These are phyloP conservation scores for Ferdinandea cuprea DNA, from an alignment of 2,888 invertebrate genomes.

Conservation along the genomic window DNA sequence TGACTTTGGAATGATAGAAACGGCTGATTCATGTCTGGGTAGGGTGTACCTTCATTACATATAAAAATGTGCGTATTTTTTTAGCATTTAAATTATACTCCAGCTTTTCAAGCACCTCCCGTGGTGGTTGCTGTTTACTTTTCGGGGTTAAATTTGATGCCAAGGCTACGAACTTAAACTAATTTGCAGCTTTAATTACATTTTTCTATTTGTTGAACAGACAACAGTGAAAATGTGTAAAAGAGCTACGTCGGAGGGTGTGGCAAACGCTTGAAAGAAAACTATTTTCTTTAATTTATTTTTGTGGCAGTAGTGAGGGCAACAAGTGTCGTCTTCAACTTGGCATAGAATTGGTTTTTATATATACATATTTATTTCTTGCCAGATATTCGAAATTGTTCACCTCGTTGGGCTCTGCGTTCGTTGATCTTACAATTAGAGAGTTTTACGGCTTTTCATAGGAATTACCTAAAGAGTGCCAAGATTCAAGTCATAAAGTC, in stretches of 20 bases:
- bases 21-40: neutral
- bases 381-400: slow-evolving; percentile 3
- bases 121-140: neutral
- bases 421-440: slow-evolving; percentile 14
- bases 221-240: slow-evolving; percentile 4
- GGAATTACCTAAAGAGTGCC: no score
- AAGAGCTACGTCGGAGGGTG: slow-evolving; percentile 42
- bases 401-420: neutral
- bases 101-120: neutral
- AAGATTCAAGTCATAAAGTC: no score
- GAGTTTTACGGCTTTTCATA: neutral
- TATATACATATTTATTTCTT: neutral
- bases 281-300: slow-evolving; percentile 32
- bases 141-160: neutral
- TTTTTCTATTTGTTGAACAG: slow-evolving; percentile 18
- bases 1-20: neutral
- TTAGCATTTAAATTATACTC: neutral
- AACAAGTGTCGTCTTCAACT: slow-evolving; percentile 53
- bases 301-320: slow-evolving; percentile 6
- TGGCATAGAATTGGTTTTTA: slow-evolving; percentile 15
- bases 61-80: neutral
- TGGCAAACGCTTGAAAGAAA: slow-evolving; percentile 43
- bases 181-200: slow-evolving; percentile 14
- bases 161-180: slow-evolving; percentile 1
- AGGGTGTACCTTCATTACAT: slow-evolving; percentile 1